Conservation (phyloP, 2,888 invertebrate species). For the Ormyrus labotus region DNA sequence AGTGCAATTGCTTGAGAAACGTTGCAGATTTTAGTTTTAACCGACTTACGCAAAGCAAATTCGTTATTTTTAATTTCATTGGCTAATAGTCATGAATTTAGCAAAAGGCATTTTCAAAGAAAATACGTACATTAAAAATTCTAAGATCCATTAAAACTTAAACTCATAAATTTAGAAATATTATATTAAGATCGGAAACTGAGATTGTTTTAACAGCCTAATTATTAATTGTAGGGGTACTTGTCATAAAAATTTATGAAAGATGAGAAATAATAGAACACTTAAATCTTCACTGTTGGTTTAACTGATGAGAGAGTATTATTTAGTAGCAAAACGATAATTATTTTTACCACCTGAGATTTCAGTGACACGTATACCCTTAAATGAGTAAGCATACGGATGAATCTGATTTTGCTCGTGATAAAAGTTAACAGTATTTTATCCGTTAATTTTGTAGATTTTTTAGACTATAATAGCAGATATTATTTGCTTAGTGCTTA, state of each 20-base stretch:
- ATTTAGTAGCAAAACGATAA: constrained; percentile 8
- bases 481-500: constrained; percentile 38
- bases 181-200: constrained; percentile 35
- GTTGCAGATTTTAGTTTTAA: constrained; percentile 23
- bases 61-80: constrained; percentile 27
- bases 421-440: constrained; percentile 47
- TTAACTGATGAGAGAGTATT: constrained; percentile 25
- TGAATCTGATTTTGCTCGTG: constrained; percentile 24
- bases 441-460: constrained; percentile 45
- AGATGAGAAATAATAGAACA: not conserved
- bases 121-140: no score
- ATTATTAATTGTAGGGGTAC: constrained; percentile 25
- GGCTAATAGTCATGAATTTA: constrained; percentile 14
- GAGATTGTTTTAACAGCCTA: constrained; percentile 40
- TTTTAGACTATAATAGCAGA: constrained; percentile 14
- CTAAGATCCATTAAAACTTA: not conserved
- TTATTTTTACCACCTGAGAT: constrained; percentile 33
- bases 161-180: constrained; percentile 3
- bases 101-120: not conserved
- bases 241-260: constrained; percentile 36
- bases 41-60: constrained; percentile 3
- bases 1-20: constrained; percentile 34
- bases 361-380: constrained; percentile 22
- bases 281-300: not conserved
- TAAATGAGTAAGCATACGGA: constrained; percentile 2